A percentile compares a stretch with the other conserved stretches of the same genome.
Evolutionary conservation across 2,888 invertebrate species (phyloP).

Genomic region (Drosophila pseudotakahashii): DNA sequence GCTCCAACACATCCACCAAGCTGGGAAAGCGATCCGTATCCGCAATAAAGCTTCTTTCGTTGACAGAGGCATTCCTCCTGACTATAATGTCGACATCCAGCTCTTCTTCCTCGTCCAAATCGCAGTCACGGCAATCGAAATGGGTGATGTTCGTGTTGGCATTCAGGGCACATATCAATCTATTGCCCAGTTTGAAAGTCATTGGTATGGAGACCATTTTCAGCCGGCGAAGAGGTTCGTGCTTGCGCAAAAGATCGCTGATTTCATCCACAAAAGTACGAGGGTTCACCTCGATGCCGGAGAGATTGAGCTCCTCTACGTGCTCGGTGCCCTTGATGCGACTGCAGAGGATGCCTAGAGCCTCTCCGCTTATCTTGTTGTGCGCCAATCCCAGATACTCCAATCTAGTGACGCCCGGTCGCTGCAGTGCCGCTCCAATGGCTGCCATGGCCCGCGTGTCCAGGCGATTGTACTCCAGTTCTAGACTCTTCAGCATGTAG

Average conservation of each 20-base stretch:
- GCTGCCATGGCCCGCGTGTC: constrained; percentile 32
- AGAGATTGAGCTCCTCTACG: constrained; percentile 62
- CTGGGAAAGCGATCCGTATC: constrained; percentile 52
- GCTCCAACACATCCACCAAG: constrained; percentile 51
- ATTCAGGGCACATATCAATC: constrained; percentile 62
- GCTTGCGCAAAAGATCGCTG: constrained; percentile 57
- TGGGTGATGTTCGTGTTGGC: constrained; percentile 59
- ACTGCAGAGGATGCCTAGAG: constrained; percentile 48
- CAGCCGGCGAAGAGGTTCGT: constrained; percentile 56
- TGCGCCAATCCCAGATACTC: constrained; percentile 72
- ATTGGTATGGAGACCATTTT: constrained; percentile 64
- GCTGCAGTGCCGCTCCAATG: constrained; percentile 42
- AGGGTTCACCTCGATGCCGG: constrained; percentile 45
- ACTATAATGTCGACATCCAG: constrained; percentile 70
- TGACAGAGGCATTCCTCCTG: constrained; percentile 70
- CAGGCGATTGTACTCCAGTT: constrained; percentile 74
- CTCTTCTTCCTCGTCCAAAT: constrained; percentile 65
- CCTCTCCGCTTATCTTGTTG: constrained; percentile 63
- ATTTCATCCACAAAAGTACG: constrained; percentile 43
- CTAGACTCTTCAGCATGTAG: constrained; percentile 55
- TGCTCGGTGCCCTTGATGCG: constrained; percentile 56
- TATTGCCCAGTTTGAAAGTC: constrained; percentile 10
- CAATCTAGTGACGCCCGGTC: constrained; percentile 38
- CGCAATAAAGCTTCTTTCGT: constrained; percentile 57
- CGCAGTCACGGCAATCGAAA: constrained; percentile 71